Evolutionary conservation across 2,113 vertebrate genomes (phyloP).

Genomic region (Daubentonia madagascariensis): DNA sequence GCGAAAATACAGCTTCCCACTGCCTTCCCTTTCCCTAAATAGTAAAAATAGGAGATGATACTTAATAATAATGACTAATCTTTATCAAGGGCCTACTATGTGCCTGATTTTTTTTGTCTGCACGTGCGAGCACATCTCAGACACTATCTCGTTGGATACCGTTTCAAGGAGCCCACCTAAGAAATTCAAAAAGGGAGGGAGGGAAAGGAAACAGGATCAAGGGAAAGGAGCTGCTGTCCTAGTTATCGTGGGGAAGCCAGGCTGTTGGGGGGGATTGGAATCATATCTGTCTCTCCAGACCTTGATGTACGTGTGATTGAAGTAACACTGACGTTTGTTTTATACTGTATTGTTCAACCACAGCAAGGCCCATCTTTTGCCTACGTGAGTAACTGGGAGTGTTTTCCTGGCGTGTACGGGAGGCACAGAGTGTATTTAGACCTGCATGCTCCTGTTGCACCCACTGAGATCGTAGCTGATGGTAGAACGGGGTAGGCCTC

Average conservation of each 20-base stretch:
- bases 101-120: neutral
- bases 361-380: slow-evolving; percentile 90
- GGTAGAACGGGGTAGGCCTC: neutral
- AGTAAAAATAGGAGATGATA: neutral
- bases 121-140: neutral
- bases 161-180: neutral
- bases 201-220: neutral
- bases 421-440: slow-evolving; percentile 86
- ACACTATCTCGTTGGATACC: fast-evolving
- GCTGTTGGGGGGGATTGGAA: slow-evolving; percentile 39
- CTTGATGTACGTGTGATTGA: slow-evolving; percentile 43
- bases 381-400: slow-evolving; percentile 94
- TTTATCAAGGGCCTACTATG: fast-evolving
- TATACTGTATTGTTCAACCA: slow-evolving; percentile 85
- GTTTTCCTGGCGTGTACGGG: slow-evolving; percentile 86
- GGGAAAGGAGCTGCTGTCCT: neutral
- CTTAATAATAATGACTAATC: neutral
- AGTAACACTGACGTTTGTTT: slow-evolving; percentile 83
- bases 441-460: slow-evolving; percentile 91
- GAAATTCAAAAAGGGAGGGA: neutral
- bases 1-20: fast-evolving
- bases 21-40: neutral
- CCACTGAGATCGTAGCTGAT: slow-evolving; percentile 34
- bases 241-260: slow-evolving; percentile 27
- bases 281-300: neutral